These are phyloP conservation scores for Neogobius melanostomus DNA, from an alignment of 2,113 vertebrate species.

Conservation along the genomic window DNA sequence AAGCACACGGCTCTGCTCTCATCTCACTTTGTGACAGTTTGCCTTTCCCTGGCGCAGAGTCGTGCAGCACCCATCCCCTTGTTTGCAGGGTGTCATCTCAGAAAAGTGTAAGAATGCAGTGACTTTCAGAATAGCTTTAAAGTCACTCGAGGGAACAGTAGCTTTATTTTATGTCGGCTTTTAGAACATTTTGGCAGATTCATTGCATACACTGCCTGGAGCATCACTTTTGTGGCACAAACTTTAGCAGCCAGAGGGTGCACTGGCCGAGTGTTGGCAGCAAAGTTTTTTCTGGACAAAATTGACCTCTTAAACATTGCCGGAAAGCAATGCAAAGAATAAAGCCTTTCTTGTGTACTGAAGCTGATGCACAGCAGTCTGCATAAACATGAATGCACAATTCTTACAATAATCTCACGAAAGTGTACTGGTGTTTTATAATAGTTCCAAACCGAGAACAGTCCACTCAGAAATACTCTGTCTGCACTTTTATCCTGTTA, in stretches of 20 bases:
- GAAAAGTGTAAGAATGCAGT: conserved; percentile 43
- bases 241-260: neutral
- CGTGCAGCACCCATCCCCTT: conserved; percentile 16
- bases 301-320: neutral
- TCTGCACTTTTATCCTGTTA: no score
- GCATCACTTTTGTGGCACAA: conserved; percentile 13
- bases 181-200: conserved; percentile 49
- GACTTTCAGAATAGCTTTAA: conserved; percentile 21
- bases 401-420: neutral
- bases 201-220: conserved; percentile 30
- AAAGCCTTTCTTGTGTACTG: neutral
- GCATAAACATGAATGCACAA: neutral
- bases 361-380: neutral
- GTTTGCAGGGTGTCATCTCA: conserved; percentile 46
- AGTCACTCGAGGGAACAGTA: conserved; percentile 33
- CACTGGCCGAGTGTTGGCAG: conserved; percentile 2
- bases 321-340: neutral
- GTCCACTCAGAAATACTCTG: no score
- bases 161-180: conserved; percentile 36
- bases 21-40: conserved; percentile 27
- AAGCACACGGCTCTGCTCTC: conserved; percentile 22
- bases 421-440: neutral
- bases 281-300: conserved; percentile 6
- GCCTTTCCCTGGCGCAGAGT: conserved; percentile 15
- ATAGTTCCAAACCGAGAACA: no score